Percentiles rank a stretch among this genome's conserved stretches.
Conservation (phyloP, 1,140 invertebrate genomes). For the Drosophila ambigua region DNA sequence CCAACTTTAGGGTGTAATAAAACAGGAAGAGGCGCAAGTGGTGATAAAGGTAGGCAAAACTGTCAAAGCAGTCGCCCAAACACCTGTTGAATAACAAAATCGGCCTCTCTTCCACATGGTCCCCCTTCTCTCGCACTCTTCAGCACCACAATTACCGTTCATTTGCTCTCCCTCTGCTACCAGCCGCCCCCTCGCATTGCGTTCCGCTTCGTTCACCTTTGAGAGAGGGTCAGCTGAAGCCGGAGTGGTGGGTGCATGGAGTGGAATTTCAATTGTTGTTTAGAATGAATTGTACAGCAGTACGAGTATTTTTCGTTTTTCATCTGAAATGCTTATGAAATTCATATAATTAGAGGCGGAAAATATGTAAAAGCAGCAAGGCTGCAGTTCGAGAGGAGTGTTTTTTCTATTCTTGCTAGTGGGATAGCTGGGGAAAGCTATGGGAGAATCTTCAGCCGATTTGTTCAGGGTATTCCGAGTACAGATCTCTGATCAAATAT, state of each 20-base stretch:
- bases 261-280: conserved; percentile 33
- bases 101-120: not conserved
- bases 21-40: not conserved
- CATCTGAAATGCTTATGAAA: not conserved
- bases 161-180: not conserved
- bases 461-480: not conserved
- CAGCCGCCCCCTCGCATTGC: conserved; percentile 28
- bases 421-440: too few species aligned
- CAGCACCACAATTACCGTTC: conserved; percentile 36
- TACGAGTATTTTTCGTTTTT: conserved; percentile 13
- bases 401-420: too few species aligned
- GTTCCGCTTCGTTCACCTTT: conserved; percentile 61
- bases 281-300: conserved; percentile 16
- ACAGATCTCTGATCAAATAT: conserved; percentile 10
- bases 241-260: conserved; percentile 16
- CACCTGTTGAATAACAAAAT: conserved; percentile 60
- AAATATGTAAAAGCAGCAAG: too few species aligned
- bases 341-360: too few species aligned
- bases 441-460: too few species aligned
- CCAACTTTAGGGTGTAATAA: not conserved
- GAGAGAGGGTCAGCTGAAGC: conserved; percentile 25
- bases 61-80: conserved; percentile 11
- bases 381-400: too few species aligned
- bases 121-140: not conserved
- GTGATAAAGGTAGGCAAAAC: conserved; percentile 1